Conservation (phyloP, 2,888 invertebrate species). For the Agrypnus murinus region DNA sequence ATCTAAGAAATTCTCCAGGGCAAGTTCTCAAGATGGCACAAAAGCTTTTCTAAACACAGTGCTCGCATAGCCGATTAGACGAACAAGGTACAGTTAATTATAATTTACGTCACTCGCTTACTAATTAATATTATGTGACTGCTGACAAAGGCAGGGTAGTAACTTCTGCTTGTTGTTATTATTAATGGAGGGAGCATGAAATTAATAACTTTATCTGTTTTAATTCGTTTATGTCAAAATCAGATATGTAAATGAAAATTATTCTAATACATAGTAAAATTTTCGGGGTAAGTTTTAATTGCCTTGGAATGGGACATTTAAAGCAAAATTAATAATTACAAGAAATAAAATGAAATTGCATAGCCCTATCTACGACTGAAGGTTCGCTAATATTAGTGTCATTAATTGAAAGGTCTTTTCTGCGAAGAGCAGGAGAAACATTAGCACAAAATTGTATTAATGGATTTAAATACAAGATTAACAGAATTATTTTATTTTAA, state of each 20-base stretch:
- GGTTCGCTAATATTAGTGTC: too few species aligned
- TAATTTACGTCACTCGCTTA: constrained; percentile 26
- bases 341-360: too few species aligned
- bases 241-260: constrained; percentile 4
- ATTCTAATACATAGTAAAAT: constrained; percentile 1
- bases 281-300: too few species aligned
- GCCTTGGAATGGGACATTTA: too few species aligned
- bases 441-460: too few species aligned
- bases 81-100: constrained; percentile 32
- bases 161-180: constrained; percentile 25
- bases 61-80: constrained; percentile 16
- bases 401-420: too few species aligned
- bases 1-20: constrained; percentile 13
- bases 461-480: too few species aligned
- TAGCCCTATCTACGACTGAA: too few species aligned
- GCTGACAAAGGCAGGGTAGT: constrained; percentile 28
- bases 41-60: constrained; percentile 26
- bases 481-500: too few species aligned
- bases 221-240: constrained; percentile 13
- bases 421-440: too few species aligned
- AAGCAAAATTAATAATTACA: too few species aligned
- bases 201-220: constrained; percentile 22
- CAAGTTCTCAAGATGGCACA: constrained; percentile 13
- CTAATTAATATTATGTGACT: constrained; percentile 37
- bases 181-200: constrained; percentile 11